Conservation (phyloP, 2,888 invertebrate genomes). For the Ophion costatus region DNA sequence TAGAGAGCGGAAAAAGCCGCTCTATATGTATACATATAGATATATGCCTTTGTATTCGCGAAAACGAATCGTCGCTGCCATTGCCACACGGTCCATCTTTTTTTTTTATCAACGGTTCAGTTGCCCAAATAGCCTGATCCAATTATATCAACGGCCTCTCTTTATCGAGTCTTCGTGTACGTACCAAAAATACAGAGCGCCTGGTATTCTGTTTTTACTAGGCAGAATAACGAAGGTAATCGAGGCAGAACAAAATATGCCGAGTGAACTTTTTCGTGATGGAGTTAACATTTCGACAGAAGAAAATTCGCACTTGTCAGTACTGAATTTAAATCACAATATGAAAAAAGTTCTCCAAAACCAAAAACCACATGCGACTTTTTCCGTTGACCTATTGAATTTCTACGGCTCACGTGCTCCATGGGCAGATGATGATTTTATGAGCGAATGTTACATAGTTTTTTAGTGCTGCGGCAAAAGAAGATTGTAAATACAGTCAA, state of each 20-base stretch:
- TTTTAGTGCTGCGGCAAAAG: too few relatives aligned
- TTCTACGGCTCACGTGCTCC: too few relatives aligned
- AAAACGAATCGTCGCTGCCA: constrained; percentile 5
- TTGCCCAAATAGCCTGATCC: constrained; percentile 7
- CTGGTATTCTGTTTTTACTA: neutral
- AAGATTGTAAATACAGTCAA: too few relatives aligned
- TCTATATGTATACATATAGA: neutral
- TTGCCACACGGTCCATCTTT: neutral
- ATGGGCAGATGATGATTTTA: too few relatives aligned
- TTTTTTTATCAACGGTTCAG: constrained; percentile 9
- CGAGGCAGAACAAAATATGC: neutral
- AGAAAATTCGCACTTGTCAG: too few relatives aligned
- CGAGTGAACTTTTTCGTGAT: neutral
- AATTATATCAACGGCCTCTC: constrained; percentile 20
- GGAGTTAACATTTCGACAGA: too few relatives aligned
- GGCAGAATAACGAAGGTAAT: constrained; percentile 11
- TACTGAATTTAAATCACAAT: too few relatives aligned
- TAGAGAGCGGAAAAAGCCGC: neutral
- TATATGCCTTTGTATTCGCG: neutral
- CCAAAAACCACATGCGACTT: too few relatives aligned
- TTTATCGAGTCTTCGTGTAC: neutral
- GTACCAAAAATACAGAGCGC: neutral
- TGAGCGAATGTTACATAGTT: too few relatives aligned
- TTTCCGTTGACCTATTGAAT: too few relatives aligned
- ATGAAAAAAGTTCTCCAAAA: too few relatives aligned